Evolutionary conservation across 2,113 vertebrate genomes (phyloP).

Genomic region (Meleagris gallopavo): DNA sequence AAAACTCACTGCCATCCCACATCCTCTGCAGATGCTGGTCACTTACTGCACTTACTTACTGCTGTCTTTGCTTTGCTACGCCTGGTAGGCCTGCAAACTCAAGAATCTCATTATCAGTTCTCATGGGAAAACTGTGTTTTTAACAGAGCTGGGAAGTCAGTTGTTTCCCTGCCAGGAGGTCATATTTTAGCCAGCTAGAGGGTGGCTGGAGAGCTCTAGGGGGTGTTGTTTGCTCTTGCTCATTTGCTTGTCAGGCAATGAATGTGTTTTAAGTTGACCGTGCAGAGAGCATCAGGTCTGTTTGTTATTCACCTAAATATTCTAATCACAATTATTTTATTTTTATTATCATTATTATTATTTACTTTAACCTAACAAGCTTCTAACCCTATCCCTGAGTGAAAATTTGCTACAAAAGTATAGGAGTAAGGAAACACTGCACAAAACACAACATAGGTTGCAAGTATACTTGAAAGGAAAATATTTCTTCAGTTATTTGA

Average conservation of each 20-base stretch:
- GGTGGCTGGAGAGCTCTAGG: background rate
- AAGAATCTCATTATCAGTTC: background rate
- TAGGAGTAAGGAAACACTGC: background rate
- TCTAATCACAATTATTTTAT: background rate
- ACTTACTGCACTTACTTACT: background rate
- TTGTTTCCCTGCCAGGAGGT: background rate
- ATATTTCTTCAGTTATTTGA: background rate
- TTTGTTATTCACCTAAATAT: background rate
- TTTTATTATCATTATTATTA: background rate
- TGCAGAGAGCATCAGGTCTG: background rate
- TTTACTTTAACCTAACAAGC: background rate
- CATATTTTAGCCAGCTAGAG: background rate
- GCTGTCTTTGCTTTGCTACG: background rate
- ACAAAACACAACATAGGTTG: background rate
- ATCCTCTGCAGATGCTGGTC: background rate
- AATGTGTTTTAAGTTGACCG: background rate
- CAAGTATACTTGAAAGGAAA: background rate
- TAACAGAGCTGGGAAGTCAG: background rate
- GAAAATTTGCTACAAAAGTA: background rate
- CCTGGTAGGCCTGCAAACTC: conserved; percentile 23
- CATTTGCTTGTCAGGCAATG: background rate
- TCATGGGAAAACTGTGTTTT: background rate
- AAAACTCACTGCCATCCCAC: background rate
- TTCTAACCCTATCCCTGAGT: background rate
- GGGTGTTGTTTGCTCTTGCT: background rate